These are phyloP conservation scores for Hypsibius dujardini DNA, from an alignment of 1,140 invertebrate genomes.

Conservation along the genomic window DNA sequence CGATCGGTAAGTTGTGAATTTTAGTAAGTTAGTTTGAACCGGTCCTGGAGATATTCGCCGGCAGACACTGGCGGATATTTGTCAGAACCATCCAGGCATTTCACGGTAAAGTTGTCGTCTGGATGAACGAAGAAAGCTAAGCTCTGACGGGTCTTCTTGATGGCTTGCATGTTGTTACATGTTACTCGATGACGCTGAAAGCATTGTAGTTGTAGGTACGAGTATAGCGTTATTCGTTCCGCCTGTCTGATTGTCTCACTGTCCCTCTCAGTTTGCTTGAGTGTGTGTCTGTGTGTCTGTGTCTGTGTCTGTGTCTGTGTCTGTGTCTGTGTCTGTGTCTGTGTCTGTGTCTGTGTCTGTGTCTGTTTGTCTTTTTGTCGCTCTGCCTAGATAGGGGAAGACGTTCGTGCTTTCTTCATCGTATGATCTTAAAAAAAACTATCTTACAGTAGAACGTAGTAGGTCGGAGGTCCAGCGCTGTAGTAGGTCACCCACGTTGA, in stretches of 20 bases:
- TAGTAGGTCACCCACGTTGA: slow-evolving; percentile 57
- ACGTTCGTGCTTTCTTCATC: slow-evolving; percentile 15
- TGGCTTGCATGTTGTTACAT: slow-evolving; percentile 44
- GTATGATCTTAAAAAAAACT: background rate
- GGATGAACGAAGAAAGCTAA: slow-evolving; percentile 59
- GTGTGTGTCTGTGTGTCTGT: too few species aligned
- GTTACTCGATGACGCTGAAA: slow-evolving; percentile 50
- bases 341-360: too few species aligned
- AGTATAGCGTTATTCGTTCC: background rate
- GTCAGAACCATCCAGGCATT: slow-evolving; percentile 36
- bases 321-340: too few species aligned
- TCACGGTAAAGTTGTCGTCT: slow-evolving; percentile 41
- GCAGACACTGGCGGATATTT: slow-evolving; percentile 26
- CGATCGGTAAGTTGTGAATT: background rate
- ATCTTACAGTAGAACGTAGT: slow-evolving; percentile 48
- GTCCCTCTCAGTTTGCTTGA: too few species aligned
- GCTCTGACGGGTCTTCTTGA: slow-evolving; percentile 45
- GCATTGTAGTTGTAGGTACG: slow-evolving; percentile 18
- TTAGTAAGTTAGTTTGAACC: slow-evolving; percentile 21
- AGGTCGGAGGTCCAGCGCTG: slow-evolving; percentile 52
- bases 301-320: too few species aligned
- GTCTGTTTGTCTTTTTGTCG: too few species aligned
- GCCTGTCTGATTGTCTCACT: too few species aligned
- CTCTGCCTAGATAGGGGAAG: background rate
- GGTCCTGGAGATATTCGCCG: slow-evolving; percentile 24